Conservation (phyloP, 2,113 vertebrate species). For the Brachyhypopomus gauderio region DNA sequence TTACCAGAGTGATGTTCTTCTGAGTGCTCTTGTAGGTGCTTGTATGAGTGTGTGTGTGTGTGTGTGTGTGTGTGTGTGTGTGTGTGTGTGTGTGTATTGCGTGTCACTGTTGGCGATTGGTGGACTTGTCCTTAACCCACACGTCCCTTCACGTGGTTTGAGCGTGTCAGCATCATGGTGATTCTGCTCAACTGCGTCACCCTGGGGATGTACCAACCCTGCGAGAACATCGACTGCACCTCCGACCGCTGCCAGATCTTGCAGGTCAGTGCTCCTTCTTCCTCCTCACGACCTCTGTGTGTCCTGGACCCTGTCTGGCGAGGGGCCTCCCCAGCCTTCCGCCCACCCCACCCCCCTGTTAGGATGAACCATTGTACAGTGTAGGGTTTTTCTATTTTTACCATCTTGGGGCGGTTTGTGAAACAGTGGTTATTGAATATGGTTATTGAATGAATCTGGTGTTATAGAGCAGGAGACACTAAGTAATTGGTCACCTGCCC, state of each 20-base stretch:
- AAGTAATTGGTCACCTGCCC: too few species aligned
- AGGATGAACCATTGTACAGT: too few species aligned
- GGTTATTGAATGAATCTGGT: too few species aligned
- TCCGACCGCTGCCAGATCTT: constrained; percentile 96
- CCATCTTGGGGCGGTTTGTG: too few species aligned
- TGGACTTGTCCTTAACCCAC: constrained; percentile 66
- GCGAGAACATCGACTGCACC: constrained; percentile 97
- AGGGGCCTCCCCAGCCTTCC: background rate
- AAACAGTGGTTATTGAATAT: too few species aligned
- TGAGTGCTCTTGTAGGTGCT: background rate
- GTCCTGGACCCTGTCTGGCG: background rate
- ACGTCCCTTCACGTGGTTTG: constrained; percentile 85
- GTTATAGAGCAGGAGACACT: too few species aligned
- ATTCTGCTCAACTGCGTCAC: constrained; percentile 98
- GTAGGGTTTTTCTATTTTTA: too few species aligned
- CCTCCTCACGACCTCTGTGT: background rate
- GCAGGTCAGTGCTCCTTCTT: constrained; percentile 79
- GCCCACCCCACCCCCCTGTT: too few species aligned
- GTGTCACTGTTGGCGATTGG: too few species aligned
- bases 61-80: background rate
- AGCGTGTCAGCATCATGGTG: constrained; percentile 97
- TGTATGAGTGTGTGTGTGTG: background rate
- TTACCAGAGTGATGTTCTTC: background rate
- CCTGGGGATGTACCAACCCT: constrained; percentile 97
- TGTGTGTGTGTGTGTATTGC: too few species aligned